Evolutionary conservation across 2,888 invertebrate species (phyloP), one percentile per base, ranked within the genome.

Genomic region (Melangyna quadrimaculata): DNA sequence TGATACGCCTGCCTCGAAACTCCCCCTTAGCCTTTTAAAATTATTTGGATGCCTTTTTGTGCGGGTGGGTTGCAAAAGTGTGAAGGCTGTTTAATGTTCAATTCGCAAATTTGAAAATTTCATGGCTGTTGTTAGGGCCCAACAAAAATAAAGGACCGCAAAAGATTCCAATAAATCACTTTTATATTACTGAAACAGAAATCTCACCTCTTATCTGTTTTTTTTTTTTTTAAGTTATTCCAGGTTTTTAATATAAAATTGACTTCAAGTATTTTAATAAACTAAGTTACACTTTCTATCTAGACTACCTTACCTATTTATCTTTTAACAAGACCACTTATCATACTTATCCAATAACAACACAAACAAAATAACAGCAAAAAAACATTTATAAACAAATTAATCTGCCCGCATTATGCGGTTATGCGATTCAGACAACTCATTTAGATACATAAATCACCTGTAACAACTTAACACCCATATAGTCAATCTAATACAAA

Each of bases 381-480:
- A 1, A 14, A 19, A 24, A 32, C 24, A n/a, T 22, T 51, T 51
- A 17, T 32, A 29, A 67, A 32, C 22, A 32, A 35, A 51, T 51
- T 67, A 67, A 67, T 51, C 48, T 22, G 22, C 67, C 22, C 35
- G n/a, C 6, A 32, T 35, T n/a, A n/a, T n/a, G n/a, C n/a, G n/a
- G 10, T 43, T 19, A 35, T 48, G 48, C 32, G n/a, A 51, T 35
- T 32, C 24, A 24, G 24, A 67, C 51, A 51, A 24, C 10, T 24
- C 24, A n/a, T n/a, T n/a, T n/a, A n/a, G n/a, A n/a, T n/a, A n/a
- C n/a, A 67, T 51, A 59, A 59, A 45, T 51, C 67, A 67, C 67
- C 67, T 67, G 51, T 10, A 51, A 67, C 48, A 51, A 48, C 22
- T 22, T 17, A 45, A 65, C 32, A 45, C 43, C 22, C 12, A 32